Evolutionary conservation across 2,888 invertebrate genomes (phyloP), one percentile per base, ranked within the genome.

Genomic region (Nymphalis c-album): DNA sequence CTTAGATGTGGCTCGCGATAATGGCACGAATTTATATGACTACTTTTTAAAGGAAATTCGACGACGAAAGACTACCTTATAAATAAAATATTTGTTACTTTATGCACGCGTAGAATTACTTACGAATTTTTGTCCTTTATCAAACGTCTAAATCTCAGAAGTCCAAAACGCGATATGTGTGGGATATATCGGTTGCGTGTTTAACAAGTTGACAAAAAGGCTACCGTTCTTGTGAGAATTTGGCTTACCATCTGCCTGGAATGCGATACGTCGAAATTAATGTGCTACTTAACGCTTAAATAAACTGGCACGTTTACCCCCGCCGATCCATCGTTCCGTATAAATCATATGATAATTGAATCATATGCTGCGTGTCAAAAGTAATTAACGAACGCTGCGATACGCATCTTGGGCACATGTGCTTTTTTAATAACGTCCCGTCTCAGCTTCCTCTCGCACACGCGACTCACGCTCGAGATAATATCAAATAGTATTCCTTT

Each of bases 331-430:
- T 82, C 84, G 79, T 77, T 80, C 77, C 78, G 82, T 79, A 89
- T 92, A 91, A 91, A 91, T 92, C 91, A 91, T 91, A 89, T 83
- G 88, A 87, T 92, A 92, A 92, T 92, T 92, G 91, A 92, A 92
- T 92, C 91, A 91, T 92, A 91, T 91, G 92, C 91, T 87, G 90
- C 89, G 84, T 89, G 92, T 92, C 91, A 91, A 83, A 91, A 87
- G 91, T 90, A 91, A 91, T 92, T 91, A 92, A 91, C 90, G 86
- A 83, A 81, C 84, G 83, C 85, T 89, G 91, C 86, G 91, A 91
- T 92, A 92, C 87, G 81, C 89, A 92, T 91, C 91, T 90, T 83
- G 81, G 75, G 81, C 82, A 90, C 91, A 91, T 92, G 91, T 91
- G 91, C 85, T 85, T 91, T 91, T 91, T 91, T 91, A 90, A 91